Evolutionary conservation across 2,888 invertebrate genomes (phyloP).

Genomic region (Zygothrica quintamaculata): DNA sequence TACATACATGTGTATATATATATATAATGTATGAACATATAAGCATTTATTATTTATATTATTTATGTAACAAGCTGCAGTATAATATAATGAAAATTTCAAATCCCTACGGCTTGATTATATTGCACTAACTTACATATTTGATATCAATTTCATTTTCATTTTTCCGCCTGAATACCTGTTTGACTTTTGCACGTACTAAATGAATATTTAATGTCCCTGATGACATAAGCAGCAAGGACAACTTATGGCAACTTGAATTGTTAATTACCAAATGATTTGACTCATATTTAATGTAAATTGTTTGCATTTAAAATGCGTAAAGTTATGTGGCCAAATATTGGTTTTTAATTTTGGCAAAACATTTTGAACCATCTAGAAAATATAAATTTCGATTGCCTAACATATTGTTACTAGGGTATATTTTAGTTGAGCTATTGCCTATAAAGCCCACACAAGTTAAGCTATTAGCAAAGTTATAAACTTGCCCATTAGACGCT

Average conservation of each 20-base stretch:
- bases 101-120: too few species aligned
- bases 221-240: slow-evolving; percentile 28
- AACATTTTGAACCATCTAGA: background rate
- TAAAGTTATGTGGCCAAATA: background rate
- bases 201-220: slow-evolving; percentile 58
- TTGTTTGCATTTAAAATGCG: slow-evolving; percentile 29
- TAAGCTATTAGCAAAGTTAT: background rate
- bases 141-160: slow-evolving; percentile 38
- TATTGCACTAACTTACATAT: slow-evolving; percentile 30
- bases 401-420: too few species aligned
- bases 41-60: slow-evolving; percentile 57
- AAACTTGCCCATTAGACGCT: background rate
- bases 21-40: slow-evolving; percentile 22
- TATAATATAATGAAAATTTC: slow-evolving; percentile 5
- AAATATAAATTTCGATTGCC: too few species aligned
- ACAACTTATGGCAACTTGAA: slow-evolving; percentile 53
- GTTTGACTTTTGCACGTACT: slow-evolving; percentile 58
- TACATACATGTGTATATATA: too few species aligned
- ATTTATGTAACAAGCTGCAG: slow-evolving; percentile 52
- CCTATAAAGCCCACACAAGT: too few species aligned
- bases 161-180: too few species aligned
- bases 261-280: slow-evolving; percentile 36
- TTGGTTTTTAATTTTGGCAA: background rate
- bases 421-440: too few species aligned
- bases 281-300: too few species aligned